These are phyloP conservation scores for Noctua comes DNA, from an alignment of 2,888 invertebrate genomes.

Conservation along the genomic window DNA sequence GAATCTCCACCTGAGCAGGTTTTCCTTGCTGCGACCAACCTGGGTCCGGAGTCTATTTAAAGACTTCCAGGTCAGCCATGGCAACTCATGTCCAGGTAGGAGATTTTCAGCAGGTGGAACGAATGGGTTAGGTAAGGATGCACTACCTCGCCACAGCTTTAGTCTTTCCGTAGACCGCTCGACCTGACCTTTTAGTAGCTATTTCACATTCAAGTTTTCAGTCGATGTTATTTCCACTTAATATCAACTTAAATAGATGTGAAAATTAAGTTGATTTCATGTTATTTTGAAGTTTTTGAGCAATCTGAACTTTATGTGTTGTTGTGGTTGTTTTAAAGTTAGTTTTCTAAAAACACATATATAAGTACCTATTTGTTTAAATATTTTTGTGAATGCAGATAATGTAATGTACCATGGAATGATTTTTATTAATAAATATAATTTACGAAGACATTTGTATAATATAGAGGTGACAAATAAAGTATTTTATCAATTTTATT, in stretches of 20 bases:
- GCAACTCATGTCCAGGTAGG: no score
- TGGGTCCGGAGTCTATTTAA: no score
- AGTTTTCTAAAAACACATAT: not conserved
- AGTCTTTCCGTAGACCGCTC: no score
- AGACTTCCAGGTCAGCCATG: no score
- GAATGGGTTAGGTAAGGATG: no score
- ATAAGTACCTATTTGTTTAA: not conserved
- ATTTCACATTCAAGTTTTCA: not conserved
- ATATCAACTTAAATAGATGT: not conserved
- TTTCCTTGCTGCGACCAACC: no score
- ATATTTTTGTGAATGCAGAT: not conserved
- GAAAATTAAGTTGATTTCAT: not conserved
- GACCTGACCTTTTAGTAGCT: not conserved
- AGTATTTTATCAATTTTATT: not conserved
- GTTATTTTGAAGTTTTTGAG: not conserved
- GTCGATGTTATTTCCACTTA: not conserved
- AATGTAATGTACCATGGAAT: not conserved
- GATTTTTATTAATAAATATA: not conserved
- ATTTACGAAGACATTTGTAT: conserved; percentile 19
- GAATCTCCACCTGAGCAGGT: no score
- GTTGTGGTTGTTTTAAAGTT: not conserved
- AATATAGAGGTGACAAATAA: not conserved
- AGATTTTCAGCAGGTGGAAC: no score
- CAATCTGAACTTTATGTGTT: not conserved
- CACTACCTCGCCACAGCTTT: no score